Evolutionary conservation across 1,140 invertebrate species (phyloP).

Genomic region (Belonocnema kinseyi): DNA sequence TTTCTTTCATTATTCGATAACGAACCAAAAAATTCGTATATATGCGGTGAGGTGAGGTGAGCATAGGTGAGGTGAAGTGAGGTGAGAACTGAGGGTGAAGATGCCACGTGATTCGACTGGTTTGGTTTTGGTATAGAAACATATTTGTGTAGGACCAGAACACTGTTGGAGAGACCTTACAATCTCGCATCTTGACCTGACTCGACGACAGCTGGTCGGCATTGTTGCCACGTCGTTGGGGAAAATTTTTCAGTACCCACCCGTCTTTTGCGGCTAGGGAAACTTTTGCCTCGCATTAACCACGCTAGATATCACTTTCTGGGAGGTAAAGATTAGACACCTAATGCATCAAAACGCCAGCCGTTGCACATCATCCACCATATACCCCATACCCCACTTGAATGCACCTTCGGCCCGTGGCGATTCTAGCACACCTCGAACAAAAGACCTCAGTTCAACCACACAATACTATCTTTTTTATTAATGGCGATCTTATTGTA

Average conservation of each 20-base stretch:
- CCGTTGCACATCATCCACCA: background rate
- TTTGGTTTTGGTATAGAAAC: constrained; percentile 15
- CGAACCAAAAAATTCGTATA: constrained; percentile 29
- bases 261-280: constrained; percentile 21
- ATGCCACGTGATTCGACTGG: constrained; percentile 19
- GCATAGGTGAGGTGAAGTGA: too few relatives aligned
- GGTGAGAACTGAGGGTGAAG: background rate
- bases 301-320: constrained; percentile 31
- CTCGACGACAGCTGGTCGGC: constrained; percentile 27
- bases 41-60: background rate
- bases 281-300: constrained; percentile 26
- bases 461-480: constrained; percentile 8
- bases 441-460: constrained; percentile 1
- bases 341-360: constrained; percentile 29
- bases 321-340: constrained; percentile 30
- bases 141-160: background rate
- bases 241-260: background rate
- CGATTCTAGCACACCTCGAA: background rate
- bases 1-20: constrained; percentile 19
- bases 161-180: background rate
- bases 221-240: constrained; percentile 27
- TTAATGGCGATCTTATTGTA: background rate
- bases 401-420: constrained; percentile 2
- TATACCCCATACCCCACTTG: background rate
- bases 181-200: constrained; percentile 30